Evolutionary conservation across 1,140 invertebrate species (phyloP), one percentile per base, ranked within the genome.

Genomic region (Belonocnema kinseyi): DNA sequence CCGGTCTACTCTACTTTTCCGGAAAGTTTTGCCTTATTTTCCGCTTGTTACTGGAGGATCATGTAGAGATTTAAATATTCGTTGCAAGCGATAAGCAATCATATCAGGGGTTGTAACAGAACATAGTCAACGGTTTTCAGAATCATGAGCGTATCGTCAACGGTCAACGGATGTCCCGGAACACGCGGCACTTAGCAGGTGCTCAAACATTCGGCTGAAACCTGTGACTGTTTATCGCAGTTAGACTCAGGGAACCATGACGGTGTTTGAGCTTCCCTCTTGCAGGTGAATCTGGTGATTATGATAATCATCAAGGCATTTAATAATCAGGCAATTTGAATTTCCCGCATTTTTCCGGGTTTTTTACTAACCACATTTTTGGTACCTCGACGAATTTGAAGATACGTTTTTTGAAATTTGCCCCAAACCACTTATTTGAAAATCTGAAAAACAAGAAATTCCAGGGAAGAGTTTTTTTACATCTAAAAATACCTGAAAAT

Each of bases 101-200:
- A 26, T 26, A 46, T 46, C 7, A 77, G 72, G 58, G 56, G 70
- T 73, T 75, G 72, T 77, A 76, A 76, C 72, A 16, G 74, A 78
- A 72, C 40, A 58, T 58, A 75, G 26, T 58, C 72, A 81, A 81
- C 80, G 77, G 77, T 76, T 81, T 76, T 80, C 51, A 72, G 74
- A 17, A 58, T 76, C 14, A 78, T 72, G 61, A 78, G 75, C 77
- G 75, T 75, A 33, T 76, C 75, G 73, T 81, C 80, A 78, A 80
- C 76, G 58, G 76, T 78, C 77, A 81, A 77, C 74, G 80, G 80
- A 81, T 81, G 77, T 78, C 51, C 80, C 73, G 53, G 76, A 81
- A 74, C 71, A 53, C 53, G 70, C 50, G 50, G 51, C 74, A 19
- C 72, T 81, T 74, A 40, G 80, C 80, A 81, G 80, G 80, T 81